These are phyloP conservation scores for Lepus townsendii DNA, from an alignment of 2,797 vertebrate species.

Conservation along the genomic window DNA sequence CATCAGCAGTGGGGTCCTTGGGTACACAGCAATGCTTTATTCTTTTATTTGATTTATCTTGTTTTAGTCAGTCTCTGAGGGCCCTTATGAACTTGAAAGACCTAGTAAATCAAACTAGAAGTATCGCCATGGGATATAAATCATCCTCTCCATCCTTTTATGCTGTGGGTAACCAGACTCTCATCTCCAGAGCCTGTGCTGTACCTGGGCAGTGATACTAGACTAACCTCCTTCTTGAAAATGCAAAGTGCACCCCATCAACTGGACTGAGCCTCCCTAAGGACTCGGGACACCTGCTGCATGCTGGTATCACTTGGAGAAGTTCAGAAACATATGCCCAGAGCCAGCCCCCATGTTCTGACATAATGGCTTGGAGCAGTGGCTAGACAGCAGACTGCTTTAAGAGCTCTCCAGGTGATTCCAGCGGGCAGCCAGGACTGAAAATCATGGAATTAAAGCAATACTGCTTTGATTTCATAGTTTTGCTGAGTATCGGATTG, in stretches of 20 bases:
- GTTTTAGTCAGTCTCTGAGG: background rate
- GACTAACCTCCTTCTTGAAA: slow-evolving; percentile 53
- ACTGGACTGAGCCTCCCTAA: background rate
- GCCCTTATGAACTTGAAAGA: slow-evolving; percentile 22
- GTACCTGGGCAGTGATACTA: background rate
- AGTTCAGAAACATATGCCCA: background rate
- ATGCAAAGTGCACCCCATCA: background rate
- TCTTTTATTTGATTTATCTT: slow-evolving; percentile 34
- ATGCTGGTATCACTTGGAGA: background rate
- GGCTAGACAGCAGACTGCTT: background rate
- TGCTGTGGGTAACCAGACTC: background rate
- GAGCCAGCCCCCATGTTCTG: background rate
- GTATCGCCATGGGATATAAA: background rate
- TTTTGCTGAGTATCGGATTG: slow-evolving; percentile 26
- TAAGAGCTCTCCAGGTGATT: background rate
- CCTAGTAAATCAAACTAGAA: slow-evolving; percentile 59
- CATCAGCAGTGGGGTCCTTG: background rate
- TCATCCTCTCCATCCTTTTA: background rate
- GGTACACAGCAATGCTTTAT: background rate
- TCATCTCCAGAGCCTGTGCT: background rate
- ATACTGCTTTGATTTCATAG: background rate
- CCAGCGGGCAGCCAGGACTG: background rate
- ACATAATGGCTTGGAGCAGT: background rate
- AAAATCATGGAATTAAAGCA: background rate
- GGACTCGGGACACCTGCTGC: background rate